phyloP scores from a whole-genome alignment of 2,888 invertebrate genomes.

The Catonia carolina region DNA sequence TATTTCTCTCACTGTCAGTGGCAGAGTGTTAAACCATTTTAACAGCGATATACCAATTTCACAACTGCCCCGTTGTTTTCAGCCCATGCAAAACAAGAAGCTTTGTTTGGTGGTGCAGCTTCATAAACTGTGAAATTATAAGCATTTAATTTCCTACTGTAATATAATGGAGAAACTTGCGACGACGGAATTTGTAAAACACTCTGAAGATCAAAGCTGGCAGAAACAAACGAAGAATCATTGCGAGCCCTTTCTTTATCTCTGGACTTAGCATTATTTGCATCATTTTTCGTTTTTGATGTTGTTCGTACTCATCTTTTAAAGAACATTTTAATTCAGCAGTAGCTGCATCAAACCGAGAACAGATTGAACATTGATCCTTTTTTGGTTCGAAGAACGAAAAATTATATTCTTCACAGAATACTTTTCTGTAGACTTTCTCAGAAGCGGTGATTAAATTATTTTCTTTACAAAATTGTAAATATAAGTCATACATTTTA shows the following conservation, averaged over 20 bases:
- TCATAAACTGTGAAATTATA: conserved; percentile 39
- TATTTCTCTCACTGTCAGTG: conserved; percentile 1
- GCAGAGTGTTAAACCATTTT: conserved; percentile 22
- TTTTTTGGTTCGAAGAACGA: conserved; percentile 8
- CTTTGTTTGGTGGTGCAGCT: conserved; percentile 34
- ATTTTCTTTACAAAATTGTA: not conserved
- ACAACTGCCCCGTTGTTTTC: conserved; percentile 33
- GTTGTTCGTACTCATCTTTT: conserved; percentile 3
- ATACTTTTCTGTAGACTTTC: conserved; percentile 10
- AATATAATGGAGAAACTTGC: conserved; percentile 36
- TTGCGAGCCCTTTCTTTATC: conserved; percentile 29
- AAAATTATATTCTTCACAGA: conserved; percentile 12
- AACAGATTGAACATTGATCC: conserved; percentile 15
- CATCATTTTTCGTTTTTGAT: conserved; percentile 23
- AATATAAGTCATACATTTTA: conserved; percentile 12
- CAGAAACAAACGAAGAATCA: conserved; percentile 33
- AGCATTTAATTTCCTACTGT: conserved; percentile 35
- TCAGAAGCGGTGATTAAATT: not conserved
- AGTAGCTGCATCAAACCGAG: not conserved
- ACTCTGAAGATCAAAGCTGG: conserved; percentile 37
- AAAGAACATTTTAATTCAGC: not conserved
- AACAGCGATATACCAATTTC: conserved; percentile 36
- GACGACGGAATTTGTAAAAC: conserved; percentile 37
- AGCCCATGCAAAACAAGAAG: conserved; percentile 36
- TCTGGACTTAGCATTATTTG: conserved; percentile 27